Base-by-base conservation (phyloP, 1,140 invertebrate genomes). In the Lerema accius region DNA sequence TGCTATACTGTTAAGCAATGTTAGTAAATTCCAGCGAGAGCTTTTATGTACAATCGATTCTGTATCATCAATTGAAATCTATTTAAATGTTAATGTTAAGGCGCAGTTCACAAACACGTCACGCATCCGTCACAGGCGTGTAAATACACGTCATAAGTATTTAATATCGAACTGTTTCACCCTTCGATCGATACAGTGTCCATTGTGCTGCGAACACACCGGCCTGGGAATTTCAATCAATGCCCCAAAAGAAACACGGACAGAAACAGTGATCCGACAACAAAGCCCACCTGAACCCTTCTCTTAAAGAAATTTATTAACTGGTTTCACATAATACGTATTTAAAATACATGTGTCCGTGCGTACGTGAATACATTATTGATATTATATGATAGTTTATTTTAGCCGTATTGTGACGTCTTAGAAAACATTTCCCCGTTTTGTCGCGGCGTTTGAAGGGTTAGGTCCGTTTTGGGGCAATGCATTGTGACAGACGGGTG, bases 381-480 rank as follows among this genome's bases (percentile, higher is more conserved):
- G 86, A 89, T 89, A 89, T 89, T 87, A 86, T 89, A 89, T 89
- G 84, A 89, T 88, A 88, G 85, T 89, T 89, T 89, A 88, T 87
- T 89, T 89, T 85, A 82, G 76, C 51, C 46, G 67, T 76, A 70
- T 82, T 80, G 72, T 80, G 70, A 68, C 50, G 73, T 80, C 73
- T 85, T 74, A 71, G 78, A 82, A 79, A 80, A 84, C 73, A 80
- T 79, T 78, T 60, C 62, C 61, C 61, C 63, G 73, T 62, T 75
- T 72, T 69, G 71, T 71, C 59, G 70, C 66, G 58, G 61, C 56
- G 42, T 63, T 60, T 56, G 72, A 75, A 66, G 71, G 80, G 73
- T 75, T 75, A 66, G 55, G 39, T 67, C 59, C 71, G 55, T 65
- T 63, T 66, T 69, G 46, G 58, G 67, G 71, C 58, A 55, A 70